phyloP scores from a whole-genome alignment of 2,888 invertebrate species.

The Drosophila ezoana region DNA sequence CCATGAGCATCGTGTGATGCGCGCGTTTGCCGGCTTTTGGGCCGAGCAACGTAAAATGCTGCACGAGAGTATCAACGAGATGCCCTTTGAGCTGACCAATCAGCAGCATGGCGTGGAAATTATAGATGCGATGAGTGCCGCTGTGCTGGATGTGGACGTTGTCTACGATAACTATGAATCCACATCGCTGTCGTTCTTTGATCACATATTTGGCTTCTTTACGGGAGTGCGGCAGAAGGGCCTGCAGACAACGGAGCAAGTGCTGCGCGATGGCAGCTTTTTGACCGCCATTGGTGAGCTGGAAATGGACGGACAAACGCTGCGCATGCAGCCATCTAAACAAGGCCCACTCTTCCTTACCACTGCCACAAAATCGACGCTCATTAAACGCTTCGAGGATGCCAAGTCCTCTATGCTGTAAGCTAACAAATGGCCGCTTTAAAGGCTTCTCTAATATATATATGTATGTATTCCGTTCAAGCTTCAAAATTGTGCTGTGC shows the following conservation, averaged over 20 bases:
- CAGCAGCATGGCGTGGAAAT: slow-evolving; percentile 89
- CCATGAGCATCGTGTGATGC: slow-evolving; percentile 92
- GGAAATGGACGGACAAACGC: slow-evolving; percentile 87
- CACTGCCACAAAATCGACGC: slow-evolving; percentile 90
- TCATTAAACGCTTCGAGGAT: slow-evolving; percentile 90
- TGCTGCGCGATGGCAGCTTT: slow-evolving; percentile 92
- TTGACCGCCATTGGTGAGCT: slow-evolving; percentile 93
- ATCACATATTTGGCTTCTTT: slow-evolving; percentile 94
- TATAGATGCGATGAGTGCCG: slow-evolving; percentile 90
- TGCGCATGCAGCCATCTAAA: slow-evolving; percentile 90
- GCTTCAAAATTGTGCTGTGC: slow-evolving; percentile 86
- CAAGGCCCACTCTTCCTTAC: slow-evolving; percentile 92
- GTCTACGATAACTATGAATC: slow-evolving; percentile 93
- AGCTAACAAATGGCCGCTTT: slow-evolving; percentile 35
- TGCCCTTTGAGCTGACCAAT: slow-evolving; percentile 91
- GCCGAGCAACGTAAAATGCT: slow-evolving; percentile 92
- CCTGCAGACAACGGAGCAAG: slow-evolving; percentile 94
- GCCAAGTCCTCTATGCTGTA: slow-evolving; percentile 90
- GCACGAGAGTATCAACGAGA: slow-evolving; percentile 91
- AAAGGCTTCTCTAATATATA: accelerated
- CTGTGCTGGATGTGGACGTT: slow-evolving; percentile 90
- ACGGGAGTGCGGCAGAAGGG: slow-evolving; percentile 93
- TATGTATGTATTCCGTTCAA: slow-evolving; percentile 56
- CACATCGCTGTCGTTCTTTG: slow-evolving; percentile 90
- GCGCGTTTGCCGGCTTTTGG: slow-evolving; percentile 94